phyloP scores from a whole-genome alignment of 2,113 vertebrate genomes.

The Poeciliopsis prolifica region DNA sequence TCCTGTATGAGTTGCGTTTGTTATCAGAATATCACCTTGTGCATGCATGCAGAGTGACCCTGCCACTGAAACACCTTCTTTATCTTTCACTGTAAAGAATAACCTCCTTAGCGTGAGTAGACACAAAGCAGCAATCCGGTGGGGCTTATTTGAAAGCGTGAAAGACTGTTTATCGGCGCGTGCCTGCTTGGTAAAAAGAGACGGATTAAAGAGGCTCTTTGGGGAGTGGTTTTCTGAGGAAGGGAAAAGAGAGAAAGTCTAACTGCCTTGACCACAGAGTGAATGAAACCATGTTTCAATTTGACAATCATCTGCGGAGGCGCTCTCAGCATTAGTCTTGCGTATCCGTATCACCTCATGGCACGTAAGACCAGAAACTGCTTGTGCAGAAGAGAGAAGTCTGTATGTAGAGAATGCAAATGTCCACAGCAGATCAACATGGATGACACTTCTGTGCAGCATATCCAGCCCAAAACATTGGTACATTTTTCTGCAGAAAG shows the following conservation, averaged over 20 bases:
- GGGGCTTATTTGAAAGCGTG: neutral
- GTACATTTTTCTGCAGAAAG: no score
- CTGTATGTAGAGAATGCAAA: neutral
- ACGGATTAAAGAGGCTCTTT: neutral
- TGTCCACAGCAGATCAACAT: neutral
- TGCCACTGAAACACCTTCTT: no score
- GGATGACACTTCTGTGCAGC: no score
- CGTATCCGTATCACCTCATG: neutral
- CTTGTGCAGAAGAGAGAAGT: neutral
- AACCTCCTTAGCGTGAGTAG: conserved; percentile 1
- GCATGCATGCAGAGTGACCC: neutral
- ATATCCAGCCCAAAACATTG: no score
- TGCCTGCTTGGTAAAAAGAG: conserved; percentile 3
- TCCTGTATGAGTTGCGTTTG: neutral
- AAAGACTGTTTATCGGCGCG: conserved; percentile 1
- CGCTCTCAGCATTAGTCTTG: neutral
- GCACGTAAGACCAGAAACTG: neutral
- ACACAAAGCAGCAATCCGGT: neutral
- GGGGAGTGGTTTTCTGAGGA: neutral
- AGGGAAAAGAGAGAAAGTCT: neutral
- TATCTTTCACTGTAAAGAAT: neutral
- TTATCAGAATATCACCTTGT: neutral
- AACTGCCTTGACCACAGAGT: conserved; percentile 21
- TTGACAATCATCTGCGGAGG: neutral
- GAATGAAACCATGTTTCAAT: neutral